phyloP scores from a whole-genome alignment of 2,888 invertebrate species.

The Osmoderma eremita region DNA sequence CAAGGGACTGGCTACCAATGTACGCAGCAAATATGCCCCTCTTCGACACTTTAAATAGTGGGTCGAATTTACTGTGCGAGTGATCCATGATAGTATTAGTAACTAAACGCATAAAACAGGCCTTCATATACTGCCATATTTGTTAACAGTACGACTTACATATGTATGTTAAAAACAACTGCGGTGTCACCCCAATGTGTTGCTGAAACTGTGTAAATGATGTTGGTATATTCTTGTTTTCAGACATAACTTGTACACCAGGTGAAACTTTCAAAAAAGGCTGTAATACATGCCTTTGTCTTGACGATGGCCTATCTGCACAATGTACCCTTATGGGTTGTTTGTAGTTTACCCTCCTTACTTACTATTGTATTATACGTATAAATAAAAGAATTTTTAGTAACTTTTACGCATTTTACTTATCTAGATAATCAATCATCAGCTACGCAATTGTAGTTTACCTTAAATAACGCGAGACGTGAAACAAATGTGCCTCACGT shows the following conservation, averaged over 20 bases:
- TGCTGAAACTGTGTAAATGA: too few relatives aligned
- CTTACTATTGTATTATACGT: neutral
- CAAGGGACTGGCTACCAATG: slow-evolving; percentile 68
- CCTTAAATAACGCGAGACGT: too few relatives aligned
- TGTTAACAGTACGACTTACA: too few relatives aligned
- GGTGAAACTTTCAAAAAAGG: slow-evolving; percentile 1
- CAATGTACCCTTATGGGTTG: neutral
- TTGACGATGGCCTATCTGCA: neutral
- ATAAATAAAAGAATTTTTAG: slow-evolving; percentile 15
- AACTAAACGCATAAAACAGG: neutral
- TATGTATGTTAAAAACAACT: too few relatives aligned
- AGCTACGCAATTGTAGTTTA: neutral
- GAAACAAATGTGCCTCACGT: too few relatives aligned
- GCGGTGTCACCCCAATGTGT: too few relatives aligned
- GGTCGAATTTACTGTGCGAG: neutral
- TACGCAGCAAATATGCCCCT: slow-evolving; percentile 65
- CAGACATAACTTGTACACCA: slow-evolving; percentile 9
- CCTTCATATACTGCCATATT: too few relatives aligned
- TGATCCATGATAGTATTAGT: slow-evolving; percentile 17
- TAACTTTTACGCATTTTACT: neutral
- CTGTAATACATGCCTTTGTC: slow-evolving; percentile 9
- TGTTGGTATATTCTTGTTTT: slow-evolving; percentile 5
- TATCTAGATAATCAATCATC: neutral
- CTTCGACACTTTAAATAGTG: neutral
- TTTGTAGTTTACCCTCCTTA: neutral